These are phyloP conservation scores for Morpho deidamia DNA, from an alignment of 2,888 invertebrate genomes.

Conservation along the genomic window DNA sequence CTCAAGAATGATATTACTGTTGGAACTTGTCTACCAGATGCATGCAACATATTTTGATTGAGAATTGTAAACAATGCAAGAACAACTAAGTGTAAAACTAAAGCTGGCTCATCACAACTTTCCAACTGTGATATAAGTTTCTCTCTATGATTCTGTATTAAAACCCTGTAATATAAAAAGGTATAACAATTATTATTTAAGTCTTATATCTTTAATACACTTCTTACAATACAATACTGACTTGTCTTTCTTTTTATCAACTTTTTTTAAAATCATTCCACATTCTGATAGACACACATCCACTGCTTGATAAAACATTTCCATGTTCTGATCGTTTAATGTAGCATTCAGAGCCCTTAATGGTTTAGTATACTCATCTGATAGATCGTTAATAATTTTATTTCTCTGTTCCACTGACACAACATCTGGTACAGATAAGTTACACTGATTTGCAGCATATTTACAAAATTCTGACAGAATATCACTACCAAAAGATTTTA, in stretches of 20 bases:
- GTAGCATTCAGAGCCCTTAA: conserved; percentile 83
- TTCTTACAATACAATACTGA: conserved; percentile 33
- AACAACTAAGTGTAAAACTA: conserved; percentile 86
- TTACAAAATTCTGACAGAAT: conserved; percentile 87
- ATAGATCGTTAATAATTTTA: conserved; percentile 83
- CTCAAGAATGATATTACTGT: conserved; percentile 86
- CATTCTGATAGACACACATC: conserved; percentile 85
- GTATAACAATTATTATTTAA: neutral
- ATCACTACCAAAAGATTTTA: conserved; percentile 91
- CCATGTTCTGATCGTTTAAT: conserved; percentile 83
- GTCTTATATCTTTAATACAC: neutral
- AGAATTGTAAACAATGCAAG: conserved; percentile 88
- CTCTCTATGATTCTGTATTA: conserved; percentile 89
- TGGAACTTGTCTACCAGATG: conserved; percentile 95
- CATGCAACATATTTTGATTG: conserved; percentile 91
- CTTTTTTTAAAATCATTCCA: conserved; percentile 90
- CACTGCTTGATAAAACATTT: conserved; percentile 87
- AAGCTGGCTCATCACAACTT: conserved; percentile 85
- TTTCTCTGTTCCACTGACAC: conserved; percentile 82
- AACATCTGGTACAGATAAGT: conserved; percentile 79
- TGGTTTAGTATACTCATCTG: conserved; percentile 82
- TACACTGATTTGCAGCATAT: conserved; percentile 87
- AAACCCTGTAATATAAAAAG: conserved; percentile 69
- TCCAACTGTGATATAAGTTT: conserved; percentile 88
- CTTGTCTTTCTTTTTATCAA: conserved; percentile 92